Conservation (phyloP, 2,797 vertebrate species). For the Ispidina lecontei region DNA sequence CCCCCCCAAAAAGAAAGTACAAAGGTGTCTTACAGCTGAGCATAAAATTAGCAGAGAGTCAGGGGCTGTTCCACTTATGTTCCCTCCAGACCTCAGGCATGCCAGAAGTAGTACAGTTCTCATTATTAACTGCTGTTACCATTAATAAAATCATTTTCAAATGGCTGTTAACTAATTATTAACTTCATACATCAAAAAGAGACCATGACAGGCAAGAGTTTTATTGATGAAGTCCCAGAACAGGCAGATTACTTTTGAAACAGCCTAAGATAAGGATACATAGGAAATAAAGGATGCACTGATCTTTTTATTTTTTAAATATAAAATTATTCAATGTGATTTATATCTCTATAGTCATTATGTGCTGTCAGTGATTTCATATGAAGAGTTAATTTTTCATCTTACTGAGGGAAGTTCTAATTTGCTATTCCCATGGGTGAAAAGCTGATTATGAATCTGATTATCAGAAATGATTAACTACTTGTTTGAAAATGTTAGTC, state of each 20-base stretch:
- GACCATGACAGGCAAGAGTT: background rate
- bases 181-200: background rate
- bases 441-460: background rate
- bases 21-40: background rate
- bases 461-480: conserved; percentile 12
- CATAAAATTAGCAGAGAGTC: background rate
- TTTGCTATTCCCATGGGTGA: background rate
- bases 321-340: background rate
- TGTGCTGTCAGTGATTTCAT: background rate
- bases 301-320: background rate
- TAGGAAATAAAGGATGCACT: background rate
- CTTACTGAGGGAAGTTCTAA: background rate
- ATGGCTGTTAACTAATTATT: background rate
- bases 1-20: background rate
- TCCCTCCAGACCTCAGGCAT: background rate
- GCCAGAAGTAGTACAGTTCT: background rate
- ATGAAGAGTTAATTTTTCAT: background rate
- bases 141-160: background rate
- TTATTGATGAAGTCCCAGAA: background rate
- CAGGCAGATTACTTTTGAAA: background rate
- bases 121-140: background rate
- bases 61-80: background rate
- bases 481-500: background rate
- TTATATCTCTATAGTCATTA: background rate
- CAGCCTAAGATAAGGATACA: background rate